Evolutionary conservation across 1,140 invertebrate species (phyloP), one percentile per base, ranked within the genome.

Genomic region (Macrobrachium rosenbergii): DNA sequence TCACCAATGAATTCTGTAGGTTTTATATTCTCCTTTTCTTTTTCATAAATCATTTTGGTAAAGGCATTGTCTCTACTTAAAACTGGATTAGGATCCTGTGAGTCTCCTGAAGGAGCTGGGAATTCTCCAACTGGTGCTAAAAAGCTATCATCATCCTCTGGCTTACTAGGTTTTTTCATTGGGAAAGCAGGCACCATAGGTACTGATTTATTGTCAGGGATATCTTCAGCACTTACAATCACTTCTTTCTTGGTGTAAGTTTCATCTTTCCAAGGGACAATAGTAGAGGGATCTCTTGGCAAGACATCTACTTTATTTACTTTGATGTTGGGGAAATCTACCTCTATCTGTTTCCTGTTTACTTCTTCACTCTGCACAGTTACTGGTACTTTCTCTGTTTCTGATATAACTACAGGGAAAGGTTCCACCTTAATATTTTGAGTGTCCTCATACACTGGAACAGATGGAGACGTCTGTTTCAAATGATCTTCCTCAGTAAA

Each of bases 381-480:
- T 8, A 63, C 11, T 63, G 37, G 28, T 12, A 16, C 63, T 69
- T n/a, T 19, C n/a, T 52, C 12, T 52, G 52, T 52, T 52, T 52
- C n/a, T 72, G 67, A 19, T 72, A 37, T 72, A n/a, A 17, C 0
- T 72, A 28, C 67, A 28, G 67, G 67, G 37, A 72, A 72, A 0
- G 23, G 21, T 72, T 72, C 67, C 17, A 21, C 14, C 14, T 19
- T 52, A 60, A 45, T 43, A 37, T 12, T 16, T 59, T n/a, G 8
- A 60, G 37, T 52, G 16, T 84, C 75, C 52, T 84, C 82, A 84
- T 80, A 72, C 12, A 37, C 45, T 69, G 63, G 76, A n/a, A 43
- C 8, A 58, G 12, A 59, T n/a, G 21, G 10, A 37, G 19, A n/a
- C 43, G 21, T 2, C 28, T 76, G 28, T 45, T 63, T 21, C 16